Base-by-base conservation (phyloP, 2,888 invertebrate species). In the Drepana falcataria region DNA sequence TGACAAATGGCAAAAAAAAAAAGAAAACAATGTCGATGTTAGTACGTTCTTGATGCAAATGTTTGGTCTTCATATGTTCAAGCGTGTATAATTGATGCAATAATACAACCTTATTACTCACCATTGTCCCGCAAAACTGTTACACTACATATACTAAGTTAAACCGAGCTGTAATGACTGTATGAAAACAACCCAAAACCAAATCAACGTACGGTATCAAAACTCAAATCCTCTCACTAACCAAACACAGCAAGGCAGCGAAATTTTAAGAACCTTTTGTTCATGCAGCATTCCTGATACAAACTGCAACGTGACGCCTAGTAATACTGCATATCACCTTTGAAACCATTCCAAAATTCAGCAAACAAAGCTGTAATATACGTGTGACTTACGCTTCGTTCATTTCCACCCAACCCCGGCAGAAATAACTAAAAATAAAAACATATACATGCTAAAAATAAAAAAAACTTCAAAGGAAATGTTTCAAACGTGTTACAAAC, bases 361-460 rank as follows among this genome's bases (percentile, higher is more conserved):
- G 81, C 84, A 84, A 79, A 82, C 80, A 80, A 85, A 85, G 75
- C 77, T 75, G 71, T 75, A 77, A 75, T 79, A 73, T 68, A 71
- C 74, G 72, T 71, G 66, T 68, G 75, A 90, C 90, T 91, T 90
- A 91, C 90, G 84, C 80, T 85, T 72, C 59, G 61, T 72, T 84
- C 83, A 83, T 76, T 85, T 79, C 76, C 85, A 85, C 84, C 84
- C 77, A 84, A 80, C 73, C 85, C 83, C 81, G 85, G 77, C 74
- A 77, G 85, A 84, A 90, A 85, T 77, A 91, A 89, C 88, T 87
- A 88, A 87, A 88, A 89, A 81, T 77, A 82, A 82, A 80, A 83
- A 78, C 79, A 71, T 75, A 77, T 79, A 75, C 76, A 81, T 72
- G 75, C 78, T 81, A 73, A 74, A 21, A 21, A 77, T 77, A 70